These are phyloP conservation scores for Drosophila antonietae DNA, from an alignment of 2,888 invertebrate species.

Conservation along the genomic window DNA sequence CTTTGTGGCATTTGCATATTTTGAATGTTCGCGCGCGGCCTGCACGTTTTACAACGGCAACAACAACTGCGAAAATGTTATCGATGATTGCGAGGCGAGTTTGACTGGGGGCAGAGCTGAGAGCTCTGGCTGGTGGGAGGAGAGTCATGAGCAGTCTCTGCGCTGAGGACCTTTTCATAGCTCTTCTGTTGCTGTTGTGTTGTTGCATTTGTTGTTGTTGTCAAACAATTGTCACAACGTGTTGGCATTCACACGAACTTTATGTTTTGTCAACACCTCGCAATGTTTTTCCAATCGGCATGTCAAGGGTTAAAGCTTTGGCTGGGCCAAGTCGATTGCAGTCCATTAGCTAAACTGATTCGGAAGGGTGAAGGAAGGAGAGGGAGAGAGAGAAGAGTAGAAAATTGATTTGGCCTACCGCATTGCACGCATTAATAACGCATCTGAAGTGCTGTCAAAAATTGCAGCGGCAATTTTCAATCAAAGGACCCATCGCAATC, in stretches of 20 bases:
- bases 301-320: slow-evolving; percentile 51
- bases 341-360: slow-evolving; percentile 24
- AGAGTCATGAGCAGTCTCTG: slow-evolving; percentile 36
- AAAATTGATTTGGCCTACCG: slow-evolving; percentile 73
- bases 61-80: slow-evolving; percentile 68
- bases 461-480: slow-evolving; percentile 82
- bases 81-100: slow-evolving; percentile 64
- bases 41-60: slow-evolving; percentile 73
- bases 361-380: background rate
- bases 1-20: slow-evolving; percentile 75
- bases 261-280: slow-evolving; percentile 80
- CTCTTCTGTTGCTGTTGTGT: slow-evolving; percentile 38
- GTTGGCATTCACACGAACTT: slow-evolving; percentile 83
- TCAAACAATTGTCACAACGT: slow-evolving; percentile 80
- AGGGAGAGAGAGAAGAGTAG: no score
- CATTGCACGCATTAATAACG: slow-evolving; percentile 79
- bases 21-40: slow-evolving; percentile 69
- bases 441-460: slow-evolving; percentile 72
- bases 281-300: slow-evolving; percentile 34
- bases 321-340: slow-evolving; percentile 7
- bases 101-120: slow-evolving; percentile 31
- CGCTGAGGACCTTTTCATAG: slow-evolving; percentile 67
- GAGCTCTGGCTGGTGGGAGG: slow-evolving; percentile 39
- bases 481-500: slow-evolving; percentile 60
- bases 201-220: slow-evolving; percentile 50